Percentiles rank a stretch among this genome's conserved stretches.
Conservation (phyloP, 1,140 invertebrate species). For the Drosophila watanabei region DNA sequence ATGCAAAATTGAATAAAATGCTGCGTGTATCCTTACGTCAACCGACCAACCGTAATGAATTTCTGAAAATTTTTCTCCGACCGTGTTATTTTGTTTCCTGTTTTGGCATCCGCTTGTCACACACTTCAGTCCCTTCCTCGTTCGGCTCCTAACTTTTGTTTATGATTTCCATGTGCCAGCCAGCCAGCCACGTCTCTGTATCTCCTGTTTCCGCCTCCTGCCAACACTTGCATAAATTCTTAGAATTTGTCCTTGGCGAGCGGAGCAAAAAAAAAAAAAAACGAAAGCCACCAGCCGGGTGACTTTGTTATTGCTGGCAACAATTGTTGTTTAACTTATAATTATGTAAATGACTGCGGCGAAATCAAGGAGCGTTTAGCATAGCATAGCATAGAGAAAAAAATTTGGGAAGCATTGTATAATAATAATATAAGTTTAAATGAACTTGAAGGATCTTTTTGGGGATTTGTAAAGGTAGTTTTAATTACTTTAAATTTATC, state of each 20-base stretch:
- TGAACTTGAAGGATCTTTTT: neutral
- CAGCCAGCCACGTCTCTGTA: conserved; percentile 49
- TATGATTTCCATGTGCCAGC: conserved; percentile 67
- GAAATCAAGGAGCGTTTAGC: neutral
- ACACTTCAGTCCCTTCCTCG: conserved; percentile 24
- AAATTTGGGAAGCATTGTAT: neutral
- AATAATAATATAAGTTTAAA: neutral
- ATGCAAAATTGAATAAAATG: conserved; percentile 57
- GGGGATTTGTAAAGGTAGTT: neutral
- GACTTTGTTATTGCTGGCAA: conserved; percentile 69
- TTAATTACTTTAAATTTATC: neutral
- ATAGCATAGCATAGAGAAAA: conserved; percentile 1
- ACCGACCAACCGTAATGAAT: conserved; percentile 62
- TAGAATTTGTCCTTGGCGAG: conserved; percentile 44
- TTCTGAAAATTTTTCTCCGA: conserved; percentile 58
- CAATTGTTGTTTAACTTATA: conserved; percentile 81
- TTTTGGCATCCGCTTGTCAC: conserved; percentile 78
- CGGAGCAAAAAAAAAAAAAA: conserved; percentile 76
- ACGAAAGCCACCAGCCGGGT: conserved; percentile 39
- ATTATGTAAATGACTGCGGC: conserved; percentile 69
- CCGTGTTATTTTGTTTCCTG: conserved; percentile 64
- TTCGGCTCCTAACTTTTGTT: conserved; percentile 41
- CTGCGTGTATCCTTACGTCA: conserved; percentile 6
- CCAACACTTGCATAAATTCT: conserved; percentile 60
- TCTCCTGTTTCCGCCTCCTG: conserved; percentile 18